A percentile compares a stretch with the other conserved stretches of the same genome.
Evolutionary conservation across 2,797 vertebrate genomes (phyloP).

Genomic region (Macrochelys suwanniensis): DNA sequence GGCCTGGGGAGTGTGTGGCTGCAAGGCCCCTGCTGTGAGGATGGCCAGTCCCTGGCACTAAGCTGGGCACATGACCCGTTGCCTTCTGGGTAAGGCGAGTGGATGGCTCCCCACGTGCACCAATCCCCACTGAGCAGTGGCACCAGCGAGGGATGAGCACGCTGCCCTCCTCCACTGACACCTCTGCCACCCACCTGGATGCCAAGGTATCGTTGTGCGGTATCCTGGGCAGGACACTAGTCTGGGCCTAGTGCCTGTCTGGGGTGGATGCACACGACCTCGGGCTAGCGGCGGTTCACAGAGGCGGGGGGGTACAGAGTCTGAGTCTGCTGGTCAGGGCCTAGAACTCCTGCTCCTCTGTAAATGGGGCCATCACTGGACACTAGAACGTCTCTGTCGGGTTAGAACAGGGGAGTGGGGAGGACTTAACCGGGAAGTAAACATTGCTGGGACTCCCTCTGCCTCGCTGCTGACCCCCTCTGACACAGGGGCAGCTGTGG

Average conservation of each 20-base stretch:
- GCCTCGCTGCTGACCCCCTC: neutral
- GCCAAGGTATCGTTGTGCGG: neutral
- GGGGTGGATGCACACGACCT: neutral
- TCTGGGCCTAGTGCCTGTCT: neutral
- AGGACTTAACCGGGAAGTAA: neutral
- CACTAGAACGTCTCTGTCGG: neutral
- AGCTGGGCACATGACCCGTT: neutral
- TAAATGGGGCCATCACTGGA: neutral
- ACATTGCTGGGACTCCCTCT: neutral
- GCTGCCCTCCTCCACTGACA: neutral
- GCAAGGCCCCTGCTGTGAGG: neutral
- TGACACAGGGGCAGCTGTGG: neutral
- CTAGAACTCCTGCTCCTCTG: neutral
- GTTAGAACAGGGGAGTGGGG: neutral
- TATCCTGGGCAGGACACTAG: neutral
- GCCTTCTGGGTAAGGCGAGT: neutral
- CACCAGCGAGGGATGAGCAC: neutral
- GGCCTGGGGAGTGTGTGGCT: neutral
- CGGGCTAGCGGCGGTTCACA: neutral
- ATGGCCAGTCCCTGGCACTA: neutral
- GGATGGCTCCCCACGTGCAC: neutral
- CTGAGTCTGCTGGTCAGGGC: neutral
- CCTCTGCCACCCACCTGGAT: neutral
- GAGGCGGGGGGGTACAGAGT: neutral
- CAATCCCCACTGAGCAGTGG: neutral